Evolutionary conservation across 2,888 invertebrate genomes (phyloP), one percentile per base, ranked within the genome.

Genomic region (Lasioglossum leucozonium): DNA sequence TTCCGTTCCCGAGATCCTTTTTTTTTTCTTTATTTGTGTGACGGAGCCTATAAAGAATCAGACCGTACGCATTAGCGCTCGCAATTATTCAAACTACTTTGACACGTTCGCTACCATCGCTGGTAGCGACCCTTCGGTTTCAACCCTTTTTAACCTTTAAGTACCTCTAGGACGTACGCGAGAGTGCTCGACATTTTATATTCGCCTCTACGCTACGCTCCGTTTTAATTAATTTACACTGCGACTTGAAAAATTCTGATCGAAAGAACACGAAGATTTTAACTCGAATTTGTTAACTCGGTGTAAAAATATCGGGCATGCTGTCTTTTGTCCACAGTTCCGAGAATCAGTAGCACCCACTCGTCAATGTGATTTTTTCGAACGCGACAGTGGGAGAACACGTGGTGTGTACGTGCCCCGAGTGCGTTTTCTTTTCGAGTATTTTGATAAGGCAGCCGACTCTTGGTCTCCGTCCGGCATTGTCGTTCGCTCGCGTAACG

Each of bases 401-500:
- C 84, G 79, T 84, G 86, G 87, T 75, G 40, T 26, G 78, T 89
- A 91, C 92, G 93, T 92, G 93, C 92, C 88, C 87, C 71, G 79
- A 81, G 92, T 91, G 91, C 92, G 92, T 93, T 93, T 88, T 89
- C 78, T 81, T 62, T 73, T 90, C 88, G 90, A 93, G 93, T 94
- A 94, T 94, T 94, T 94, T 94, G 92, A 93, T 94, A 94, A 94
- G 91, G 90, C 91, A 72, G 82, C 83, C 88, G 89, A 74, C 87
- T 82, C 87, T 75, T 77, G 62, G 80, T 77, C 62, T 62, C 81
- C 75, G 76, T n/a, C 77, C 51, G 81, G 30, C 78, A 89, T 90
- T 87, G 91, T 92, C 85, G 88, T 58, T 80, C 84, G 79, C 79
- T 77, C 86, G 83, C 86, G 89, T 91, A 90, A 92, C 92, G 90